These are phyloP conservation scores for Rhaphigaster nebulosa DNA, from an alignment of 2,888 invertebrate species.

Conservation along the genomic window DNA sequence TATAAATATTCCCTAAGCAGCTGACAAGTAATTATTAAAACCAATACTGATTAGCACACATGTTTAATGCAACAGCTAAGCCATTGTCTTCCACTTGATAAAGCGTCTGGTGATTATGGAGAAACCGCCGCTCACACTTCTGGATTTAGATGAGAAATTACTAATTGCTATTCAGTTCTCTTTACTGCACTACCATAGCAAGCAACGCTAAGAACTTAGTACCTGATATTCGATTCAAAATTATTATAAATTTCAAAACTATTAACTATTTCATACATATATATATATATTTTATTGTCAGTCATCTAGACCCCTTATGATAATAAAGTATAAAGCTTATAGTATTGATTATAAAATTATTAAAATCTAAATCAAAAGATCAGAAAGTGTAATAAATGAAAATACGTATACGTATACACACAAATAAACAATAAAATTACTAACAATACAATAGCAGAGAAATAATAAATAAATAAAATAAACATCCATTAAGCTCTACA, in stretches of 20 bases:
- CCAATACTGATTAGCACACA: conserved; percentile 17
- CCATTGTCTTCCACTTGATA: not conserved
- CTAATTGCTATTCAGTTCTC: not conserved
- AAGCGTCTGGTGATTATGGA: not conserved
- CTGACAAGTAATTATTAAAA: not conserved
- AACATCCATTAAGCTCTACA: no score
- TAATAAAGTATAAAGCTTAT: no score
- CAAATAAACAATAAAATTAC: no score
- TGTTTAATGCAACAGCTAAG: conserved; percentile 4
- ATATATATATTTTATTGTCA: no score
- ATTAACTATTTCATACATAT: no score
- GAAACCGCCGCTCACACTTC: not conserved
- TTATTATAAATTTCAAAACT: not conserved
- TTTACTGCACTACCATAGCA: not conserved
- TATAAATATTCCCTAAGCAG: not conserved
- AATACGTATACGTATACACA: no score
- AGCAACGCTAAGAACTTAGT: not conserved
- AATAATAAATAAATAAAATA: no score
- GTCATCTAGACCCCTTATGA: no score
- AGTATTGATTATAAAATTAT: no score
- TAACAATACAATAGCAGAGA: no score
- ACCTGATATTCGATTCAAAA: not conserved
- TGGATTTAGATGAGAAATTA: conserved; percentile 17
- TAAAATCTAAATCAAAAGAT: no score
- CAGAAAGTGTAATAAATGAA: no score